Evolutionary conservation across 2,797 vertebrate genomes (phyloP).

Genomic region (Myotis daubentonii): DNA sequence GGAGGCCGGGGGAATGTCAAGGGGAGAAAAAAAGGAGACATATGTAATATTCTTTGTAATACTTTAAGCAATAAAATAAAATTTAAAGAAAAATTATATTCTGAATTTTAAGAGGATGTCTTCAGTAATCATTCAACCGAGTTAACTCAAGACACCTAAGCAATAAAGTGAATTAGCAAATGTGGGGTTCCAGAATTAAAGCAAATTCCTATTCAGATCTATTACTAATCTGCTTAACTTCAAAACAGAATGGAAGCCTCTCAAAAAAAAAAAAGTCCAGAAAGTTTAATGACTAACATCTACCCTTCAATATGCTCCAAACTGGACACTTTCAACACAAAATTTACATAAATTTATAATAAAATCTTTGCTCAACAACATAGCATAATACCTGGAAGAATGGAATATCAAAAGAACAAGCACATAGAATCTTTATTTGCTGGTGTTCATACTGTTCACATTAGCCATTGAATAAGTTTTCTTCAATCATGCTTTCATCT

Average conservation of each 20-base stretch:
- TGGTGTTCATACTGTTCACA: background rate
- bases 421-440: background rate
- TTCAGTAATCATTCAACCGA: conserved; percentile 12
- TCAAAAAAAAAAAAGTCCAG: background rate
- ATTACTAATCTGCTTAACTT: background rate
- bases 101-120: background rate
- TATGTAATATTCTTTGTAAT: no score
- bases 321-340: conserved; percentile 24
- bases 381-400: background rate
- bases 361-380: background rate
- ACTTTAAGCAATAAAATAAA: no score
- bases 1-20: no score
- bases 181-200: background rate
- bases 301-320: background rate
- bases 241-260: conserved; percentile 8
- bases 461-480: background rate
- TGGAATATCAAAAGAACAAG: background rate
- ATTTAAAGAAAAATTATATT: background rate
- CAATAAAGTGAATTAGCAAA: background rate
- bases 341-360: background rate
- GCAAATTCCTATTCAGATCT: background rate
- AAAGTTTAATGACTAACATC: background rate
- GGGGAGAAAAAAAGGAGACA: no score
- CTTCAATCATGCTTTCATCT: background rate
- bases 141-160: background rate